A percentile compares a stretch with the other conserved stretches of the same genome.
These are phyloP conservation scores for Drosophila colorata DNA, from an alignment of 2,888 invertebrate genomes.

Conservation along the genomic window DNA sequence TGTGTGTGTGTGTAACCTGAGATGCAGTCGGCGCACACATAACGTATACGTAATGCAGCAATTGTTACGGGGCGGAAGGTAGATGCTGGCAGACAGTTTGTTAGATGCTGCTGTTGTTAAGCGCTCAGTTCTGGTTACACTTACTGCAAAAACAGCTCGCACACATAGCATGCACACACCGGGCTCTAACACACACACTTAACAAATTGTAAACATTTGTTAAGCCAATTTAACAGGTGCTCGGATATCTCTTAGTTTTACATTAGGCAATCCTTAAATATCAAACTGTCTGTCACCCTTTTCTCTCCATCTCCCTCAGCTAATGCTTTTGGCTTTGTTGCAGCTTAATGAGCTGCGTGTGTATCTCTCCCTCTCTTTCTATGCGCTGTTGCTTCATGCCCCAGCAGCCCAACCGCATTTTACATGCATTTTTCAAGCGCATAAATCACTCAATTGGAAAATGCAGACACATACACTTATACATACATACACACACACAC, in stretches of 20 bases:
- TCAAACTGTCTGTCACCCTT: background rate
- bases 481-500: constrained; percentile 7
- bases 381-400: constrained; percentile 31
- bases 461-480: constrained; percentile 45
- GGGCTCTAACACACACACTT: background rate
- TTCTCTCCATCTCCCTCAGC: background rate
- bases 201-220: constrained; percentile 55
- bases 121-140: constrained; percentile 18
- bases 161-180: background rate
- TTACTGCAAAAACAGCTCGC: background rate
- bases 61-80: background rate
- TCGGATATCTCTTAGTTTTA: background rate
- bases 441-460: constrained; percentile 81
- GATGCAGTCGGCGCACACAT: constrained; percentile 15
- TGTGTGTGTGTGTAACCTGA: constrained; percentile 34
- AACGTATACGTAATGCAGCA: constrained; percentile 49
- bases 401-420: constrained; percentile 46
- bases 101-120: background rate
- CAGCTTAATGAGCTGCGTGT: constrained; percentile 34
- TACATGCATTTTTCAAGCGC: constrained; percentile 71
- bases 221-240: constrained; percentile 19
- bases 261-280: background rate
- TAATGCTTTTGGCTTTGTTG: constrained; percentile 29
- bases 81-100: too few relatives aligned
- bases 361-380: background rate